Percentiles rank a stretch among this genome's conserved stretches.
phyloP scores from a whole-genome alignment of 2,888 invertebrate genomes.

The Scrobipalpa atriplicella region DNA sequence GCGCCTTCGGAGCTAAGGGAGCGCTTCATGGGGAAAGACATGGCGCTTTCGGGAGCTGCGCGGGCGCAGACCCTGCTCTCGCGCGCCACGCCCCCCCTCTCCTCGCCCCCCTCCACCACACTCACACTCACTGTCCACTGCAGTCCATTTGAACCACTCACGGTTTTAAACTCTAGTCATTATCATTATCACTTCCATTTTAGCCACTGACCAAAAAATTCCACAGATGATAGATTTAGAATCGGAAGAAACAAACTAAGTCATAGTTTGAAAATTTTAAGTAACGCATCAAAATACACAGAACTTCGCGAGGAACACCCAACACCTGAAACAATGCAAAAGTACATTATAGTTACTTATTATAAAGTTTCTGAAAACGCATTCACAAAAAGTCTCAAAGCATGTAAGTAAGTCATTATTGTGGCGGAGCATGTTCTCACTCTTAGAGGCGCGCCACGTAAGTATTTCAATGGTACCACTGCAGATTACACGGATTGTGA shows the following conservation, averaged over 20 bases:
- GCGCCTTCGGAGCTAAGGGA: slow-evolving; percentile 85
- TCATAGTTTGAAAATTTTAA: background rate
- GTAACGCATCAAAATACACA: background rate
- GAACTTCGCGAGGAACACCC: background rate
- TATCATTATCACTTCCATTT: background rate
- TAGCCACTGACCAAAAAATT: background rate
- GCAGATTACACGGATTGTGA: too few relatives aligned
- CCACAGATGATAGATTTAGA: background rate
- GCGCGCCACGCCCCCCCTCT: background rate
- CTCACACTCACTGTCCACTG: background rate
- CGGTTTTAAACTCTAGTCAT: background rate
- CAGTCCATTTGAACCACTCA: slow-evolving; percentile 2
- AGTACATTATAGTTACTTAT: background rate
- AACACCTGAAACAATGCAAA: background rate
- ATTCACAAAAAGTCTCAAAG: too few relatives aligned
- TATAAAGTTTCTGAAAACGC: too few relatives aligned
- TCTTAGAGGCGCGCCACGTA: too few relatives aligned
- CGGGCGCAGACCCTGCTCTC: slow-evolving; percentile 26
- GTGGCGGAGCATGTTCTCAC: too few relatives aligned
- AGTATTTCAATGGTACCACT: too few relatives aligned
- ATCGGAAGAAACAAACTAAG: background rate
- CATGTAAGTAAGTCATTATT: too few relatives aligned
- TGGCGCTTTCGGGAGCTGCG: slow-evolving; percentile 41
- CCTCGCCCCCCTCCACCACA: background rate
- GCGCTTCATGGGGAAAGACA: slow-evolving; percentile 83